A percentile compares a stretch with the other conserved stretches of the same genome.
Evolutionary conservation across 2,888 invertebrate species (phyloP).

Genomic region (Strigamia maritima): DNA sequence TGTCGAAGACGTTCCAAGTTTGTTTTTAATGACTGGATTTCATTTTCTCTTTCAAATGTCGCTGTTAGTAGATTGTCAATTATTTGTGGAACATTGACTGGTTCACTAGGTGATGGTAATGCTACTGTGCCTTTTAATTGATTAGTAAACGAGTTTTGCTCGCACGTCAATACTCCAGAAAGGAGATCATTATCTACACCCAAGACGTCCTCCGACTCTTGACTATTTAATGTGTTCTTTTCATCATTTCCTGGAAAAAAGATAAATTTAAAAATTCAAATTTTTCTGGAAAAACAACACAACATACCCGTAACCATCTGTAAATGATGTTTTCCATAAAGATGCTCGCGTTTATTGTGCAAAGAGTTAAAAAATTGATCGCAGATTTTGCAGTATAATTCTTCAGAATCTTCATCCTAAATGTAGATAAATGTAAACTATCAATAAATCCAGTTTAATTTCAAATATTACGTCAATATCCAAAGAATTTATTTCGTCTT

Average conservation of each 20-base stretch:
- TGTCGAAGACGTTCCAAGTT: background rate
- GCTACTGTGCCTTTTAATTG: background rate
- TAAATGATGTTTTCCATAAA: conserved; percentile 59
- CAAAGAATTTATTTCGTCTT: conserved; percentile 46
- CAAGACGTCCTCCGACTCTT: background rate
- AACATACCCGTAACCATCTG: conserved; percentile 52
- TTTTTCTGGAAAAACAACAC: background rate
- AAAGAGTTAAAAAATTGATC: conserved; percentile 61
- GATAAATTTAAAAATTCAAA: background rate
- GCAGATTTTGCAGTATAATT: conserved; percentile 60
- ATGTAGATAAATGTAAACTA: conserved; percentile 39
- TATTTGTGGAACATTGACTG: background rate
- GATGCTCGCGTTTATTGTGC: conserved; percentile 61
- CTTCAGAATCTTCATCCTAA: conserved; percentile 60
- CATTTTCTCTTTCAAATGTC: background rate
- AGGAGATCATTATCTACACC: background rate
- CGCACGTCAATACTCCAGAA: background rate
- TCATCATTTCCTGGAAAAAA: background rate
- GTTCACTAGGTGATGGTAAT: background rate
- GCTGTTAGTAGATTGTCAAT: background rate
- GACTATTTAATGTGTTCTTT: background rate
- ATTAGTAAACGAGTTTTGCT: background rate
- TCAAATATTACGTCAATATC: conserved; percentile 46
- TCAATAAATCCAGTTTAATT: background rate
- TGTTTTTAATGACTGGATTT: background rate